Conservation (phyloP, 1,140 invertebrate species). For the Mercenaria mercenaria region DNA sequence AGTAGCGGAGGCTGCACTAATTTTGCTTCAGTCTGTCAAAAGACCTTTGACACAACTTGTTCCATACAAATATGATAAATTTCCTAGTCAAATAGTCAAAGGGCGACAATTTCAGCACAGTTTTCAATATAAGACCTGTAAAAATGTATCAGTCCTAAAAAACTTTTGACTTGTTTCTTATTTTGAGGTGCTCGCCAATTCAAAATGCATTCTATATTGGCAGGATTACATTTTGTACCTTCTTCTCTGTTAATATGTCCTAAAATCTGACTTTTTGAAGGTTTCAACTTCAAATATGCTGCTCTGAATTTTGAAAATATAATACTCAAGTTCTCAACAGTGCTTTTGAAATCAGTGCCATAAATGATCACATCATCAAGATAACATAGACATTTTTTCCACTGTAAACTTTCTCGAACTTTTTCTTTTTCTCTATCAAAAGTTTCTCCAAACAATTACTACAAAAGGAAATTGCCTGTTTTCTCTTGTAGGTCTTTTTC, state of each 20-base stretch:
- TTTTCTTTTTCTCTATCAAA: constrained; percentile 3
- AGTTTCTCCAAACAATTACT: background rate
- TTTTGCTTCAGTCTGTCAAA: no score
- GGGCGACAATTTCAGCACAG: no score
- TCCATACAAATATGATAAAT: no score
- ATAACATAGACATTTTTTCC: background rate
- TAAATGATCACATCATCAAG: constrained; percentile 21
- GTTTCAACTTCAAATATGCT: background rate
- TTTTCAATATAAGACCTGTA: no score
- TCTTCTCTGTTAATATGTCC: background rate
- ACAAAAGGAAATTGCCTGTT: background rate
- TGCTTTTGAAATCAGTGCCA: background rate
- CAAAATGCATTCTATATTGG: no score
- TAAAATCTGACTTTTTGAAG: background rate
- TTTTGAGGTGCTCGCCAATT: no score
- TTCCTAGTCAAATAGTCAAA: no score
- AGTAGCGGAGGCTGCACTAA: no score
- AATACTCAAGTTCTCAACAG: background rate
- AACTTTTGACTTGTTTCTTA: no score
- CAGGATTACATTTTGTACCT: no score
- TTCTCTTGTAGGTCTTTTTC: background rate
- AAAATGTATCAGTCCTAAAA: no score
- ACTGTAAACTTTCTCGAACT: background rate
- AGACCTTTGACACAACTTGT: no score
- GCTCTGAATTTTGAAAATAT: background rate